Base-by-base conservation (phyloP, 2,888 invertebrate species). In the Coronaproctus castanopsis region DNA sequence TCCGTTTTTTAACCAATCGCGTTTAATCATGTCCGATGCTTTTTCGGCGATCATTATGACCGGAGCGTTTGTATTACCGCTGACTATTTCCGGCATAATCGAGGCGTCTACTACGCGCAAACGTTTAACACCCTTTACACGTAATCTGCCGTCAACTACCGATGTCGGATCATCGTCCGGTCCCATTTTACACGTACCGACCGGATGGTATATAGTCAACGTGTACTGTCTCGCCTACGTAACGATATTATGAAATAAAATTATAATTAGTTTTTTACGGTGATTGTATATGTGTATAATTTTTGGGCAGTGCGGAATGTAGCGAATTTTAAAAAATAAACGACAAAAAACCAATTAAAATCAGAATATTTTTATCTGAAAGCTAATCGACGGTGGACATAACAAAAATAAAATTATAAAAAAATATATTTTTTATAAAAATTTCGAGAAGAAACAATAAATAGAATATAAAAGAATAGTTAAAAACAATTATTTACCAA, bases 41-140 rank as follows among this genome's bases (percentile, higher is more conserved):
- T 84, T 87, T 68, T 89, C 88, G 0, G 82, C 88, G 52, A 89
- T 82, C 88, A 88, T 88, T 53, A 87, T 80, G 1, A 79, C 79
- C 0, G 88, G 86, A 0, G 85, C 87, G 67, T 87, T 87, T 0
- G 87, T 88, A 68, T 89, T 87, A 0, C 87, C 88, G 36, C 78
- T 83, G 0, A 80, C 76, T 58, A 89, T 85, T 1, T 73, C 78
- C 0, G 89, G 89, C 85, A 90, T 88, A 21, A 90, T 77, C 64
- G 87, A 87, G 0, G 82, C 85, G 69, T 90, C 90, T 2, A 87
- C 78, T 0, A 90, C 83, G 24, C 89, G 75, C 3, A 90, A 73
- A 3, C 78, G 76, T 18, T 72, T 70, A 0, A 87, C 72, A 1
- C 86, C 87, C 64, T 81, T 76, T 0, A 86, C 82, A 68, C 72